Evolutionary conservation across 92 coral and sea anemone species (phyloP), one percentile per base, ranked within the genome.

Genomic region (Plumapathes pennacea): DNA sequence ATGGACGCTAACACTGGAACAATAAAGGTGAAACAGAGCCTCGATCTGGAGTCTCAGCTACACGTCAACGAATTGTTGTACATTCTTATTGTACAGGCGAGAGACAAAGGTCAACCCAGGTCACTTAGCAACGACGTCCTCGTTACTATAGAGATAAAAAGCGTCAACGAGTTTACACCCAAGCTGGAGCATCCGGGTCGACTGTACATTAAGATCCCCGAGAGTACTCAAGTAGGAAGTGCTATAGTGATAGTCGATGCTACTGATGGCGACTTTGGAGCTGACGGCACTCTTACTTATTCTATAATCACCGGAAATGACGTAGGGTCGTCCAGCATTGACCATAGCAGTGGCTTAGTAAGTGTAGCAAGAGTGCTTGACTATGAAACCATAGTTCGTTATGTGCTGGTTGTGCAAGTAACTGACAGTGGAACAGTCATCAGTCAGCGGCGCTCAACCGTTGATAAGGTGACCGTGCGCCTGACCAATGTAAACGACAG

Each of bases 81-180:
- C 67, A 75, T 69, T 17, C 85, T 89, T 10, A 76, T 62, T 1
- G 54, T 89, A 29, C 56, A 64, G 46, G 97, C 86, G 9, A 27
- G 49, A 33, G 92, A 89, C 60, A 50, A 54, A 48, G 97, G 97
- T 4, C 28, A 71, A 19, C 92, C 85, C 32, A 57, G 29, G 18
- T 54, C 85, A 9, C 90, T 71, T 26, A 84, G 68, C 77, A 64
- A 47, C 47, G 55, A 43, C 4, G 82, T 59, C 1, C 50, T 67
- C 27, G 85, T 84, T 46, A 84, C 85, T 69, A 65, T 84, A 61
- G 85, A 84, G 76, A 84, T 84, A 42, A 37, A 52, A 22, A 72
- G 81, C 42, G 96, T 89, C 9, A 89, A 89, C 55, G 96, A 89
- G 40, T 89, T 78, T 51, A 48, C 76, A 20, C 96, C 96, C 23